Percentiles rank a stretch among this genome's conserved stretches.
Conservation (phyloP, 2,888 invertebrate genomes). For the Daptonema setosum region DNA sequence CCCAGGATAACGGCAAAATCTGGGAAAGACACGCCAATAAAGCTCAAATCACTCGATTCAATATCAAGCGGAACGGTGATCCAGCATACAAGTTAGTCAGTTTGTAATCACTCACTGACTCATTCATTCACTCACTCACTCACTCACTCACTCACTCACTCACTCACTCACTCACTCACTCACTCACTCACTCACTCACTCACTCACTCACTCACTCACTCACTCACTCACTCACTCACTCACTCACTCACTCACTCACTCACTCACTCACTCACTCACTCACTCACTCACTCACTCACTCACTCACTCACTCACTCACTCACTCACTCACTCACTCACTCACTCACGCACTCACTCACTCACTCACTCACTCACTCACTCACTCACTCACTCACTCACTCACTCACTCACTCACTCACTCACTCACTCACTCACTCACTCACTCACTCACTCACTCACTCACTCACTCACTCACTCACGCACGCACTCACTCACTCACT, state of each 20-base stretch:
- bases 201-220: not conserved
- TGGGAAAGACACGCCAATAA: not conserved
- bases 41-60: not conserved
- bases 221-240: not conserved
- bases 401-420: not conserved
- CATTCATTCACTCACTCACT: not conserved
- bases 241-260: not conserved
- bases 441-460: not conserved
- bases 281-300: not conserved
- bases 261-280: not conserved
- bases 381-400: not conserved
- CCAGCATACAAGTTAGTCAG: not conserved
- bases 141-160: not conserved
- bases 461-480: too few relatives aligned
- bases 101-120: too few relatives aligned
- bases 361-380: not conserved
- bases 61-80: not conserved
- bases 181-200: not conserved
- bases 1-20: not conserved
- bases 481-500: not conserved
- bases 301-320: not conserved
- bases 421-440: not conserved
- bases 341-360: not conserved
- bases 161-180: not conserved
- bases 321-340: not conserved